Evolutionary conservation across 2,797 vertebrate genomes (phyloP).

Genomic region (Orestias chungarensis): DNA sequence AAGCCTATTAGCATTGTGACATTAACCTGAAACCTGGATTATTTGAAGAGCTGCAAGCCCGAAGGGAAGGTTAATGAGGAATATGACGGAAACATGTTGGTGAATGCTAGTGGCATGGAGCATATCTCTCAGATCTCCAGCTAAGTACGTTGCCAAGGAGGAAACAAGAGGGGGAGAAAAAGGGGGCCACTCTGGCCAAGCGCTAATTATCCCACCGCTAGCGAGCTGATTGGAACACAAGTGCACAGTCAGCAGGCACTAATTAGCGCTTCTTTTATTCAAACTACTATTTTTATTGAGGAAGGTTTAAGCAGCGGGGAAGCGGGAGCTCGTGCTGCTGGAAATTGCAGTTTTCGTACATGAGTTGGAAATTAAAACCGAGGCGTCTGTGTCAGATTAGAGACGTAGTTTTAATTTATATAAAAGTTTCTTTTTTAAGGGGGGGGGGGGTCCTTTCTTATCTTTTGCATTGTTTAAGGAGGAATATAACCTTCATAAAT

Average conservation of each 20-base stretch:
- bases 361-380: slow-evolving; percentile 72
- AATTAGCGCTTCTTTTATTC: slow-evolving; percentile 77
- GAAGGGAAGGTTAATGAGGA: slow-evolving; percentile 75
- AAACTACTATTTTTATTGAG: slow-evolving; percentile 77
- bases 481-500: slow-evolving; percentile 38
- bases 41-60: slow-evolving; percentile 59
- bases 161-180: slow-evolving; percentile 43
- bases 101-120: slow-evolving; percentile 58
- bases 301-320: slow-evolving; percentile 66
- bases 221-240: slow-evolving; percentile 69
- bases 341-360: slow-evolving; percentile 69
- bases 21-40: slow-evolving; percentile 69
- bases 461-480: slow-evolving; percentile 42
- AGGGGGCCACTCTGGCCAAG: slow-evolving; percentile 63
- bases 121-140: slow-evolving; percentile 70
- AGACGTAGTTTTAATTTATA: slow-evolving; percentile 41
- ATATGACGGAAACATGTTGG: slow-evolving; percentile 62
- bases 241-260: slow-evolving; percentile 78
- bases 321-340: slow-evolving; percentile 60
- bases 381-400: slow-evolving; percentile 59
- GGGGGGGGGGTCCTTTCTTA: slow-evolving; percentile 15
- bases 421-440: not conserved
- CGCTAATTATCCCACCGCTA: slow-evolving; percentile 75
- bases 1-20: slow-evolving; percentile 68
- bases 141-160: slow-evolving; percentile 63